phyloP scores from a whole-genome alignment of 2,797 vertebrate genomes.

The Oryzias dopingdopingensis region DNA sequence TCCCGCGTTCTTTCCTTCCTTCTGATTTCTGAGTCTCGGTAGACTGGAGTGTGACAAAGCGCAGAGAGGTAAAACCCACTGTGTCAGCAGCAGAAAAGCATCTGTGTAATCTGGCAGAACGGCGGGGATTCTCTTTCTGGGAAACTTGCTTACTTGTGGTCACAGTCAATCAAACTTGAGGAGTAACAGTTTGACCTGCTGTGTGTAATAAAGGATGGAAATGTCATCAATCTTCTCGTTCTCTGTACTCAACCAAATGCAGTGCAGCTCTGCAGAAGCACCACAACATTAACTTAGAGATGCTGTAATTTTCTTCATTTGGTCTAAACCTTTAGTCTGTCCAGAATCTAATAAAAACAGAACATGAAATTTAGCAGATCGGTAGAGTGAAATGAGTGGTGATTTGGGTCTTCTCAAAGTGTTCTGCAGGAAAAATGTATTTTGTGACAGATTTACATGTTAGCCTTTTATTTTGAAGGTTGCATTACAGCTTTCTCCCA shows the following conservation, averaged over 20 bases:
- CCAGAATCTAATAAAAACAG: too few species aligned
- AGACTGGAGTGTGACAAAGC: constrained; percentile 13
- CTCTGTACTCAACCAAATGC: not conserved
- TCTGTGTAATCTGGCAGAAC: constrained; percentile 9
- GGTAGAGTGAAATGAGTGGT: too few species aligned
- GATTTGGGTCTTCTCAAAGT: constrained; percentile 14
- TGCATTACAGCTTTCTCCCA: too few species aligned
- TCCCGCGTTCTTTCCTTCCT: not conserved
- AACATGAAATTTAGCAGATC: too few species aligned
- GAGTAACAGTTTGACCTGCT: constrained; percentile 19
- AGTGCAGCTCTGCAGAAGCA: constrained; percentile 1
- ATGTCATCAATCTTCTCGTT: not conserved
- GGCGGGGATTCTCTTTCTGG: constrained; percentile 13
- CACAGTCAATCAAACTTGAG: constrained; percentile 27
- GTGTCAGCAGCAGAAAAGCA: constrained; percentile 5
- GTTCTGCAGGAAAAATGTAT: constrained; percentile 36
- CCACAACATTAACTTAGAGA: not conserved
- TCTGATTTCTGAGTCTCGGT: constrained; percentile 20
- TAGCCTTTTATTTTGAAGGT: too few species aligned
- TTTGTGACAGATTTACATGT: constrained; percentile 7
- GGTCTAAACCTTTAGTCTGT: not conserved
- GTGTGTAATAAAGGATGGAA: constrained; percentile 24
- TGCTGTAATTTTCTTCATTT: constrained; percentile 1
- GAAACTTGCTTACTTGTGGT: constrained; percentile 20
- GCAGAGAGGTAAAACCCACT: constrained; percentile 5